Evolutionary conservation across 2,888 invertebrate genomes (phyloP).

Genomic region (Exephanes ischioxanthus): DNA sequence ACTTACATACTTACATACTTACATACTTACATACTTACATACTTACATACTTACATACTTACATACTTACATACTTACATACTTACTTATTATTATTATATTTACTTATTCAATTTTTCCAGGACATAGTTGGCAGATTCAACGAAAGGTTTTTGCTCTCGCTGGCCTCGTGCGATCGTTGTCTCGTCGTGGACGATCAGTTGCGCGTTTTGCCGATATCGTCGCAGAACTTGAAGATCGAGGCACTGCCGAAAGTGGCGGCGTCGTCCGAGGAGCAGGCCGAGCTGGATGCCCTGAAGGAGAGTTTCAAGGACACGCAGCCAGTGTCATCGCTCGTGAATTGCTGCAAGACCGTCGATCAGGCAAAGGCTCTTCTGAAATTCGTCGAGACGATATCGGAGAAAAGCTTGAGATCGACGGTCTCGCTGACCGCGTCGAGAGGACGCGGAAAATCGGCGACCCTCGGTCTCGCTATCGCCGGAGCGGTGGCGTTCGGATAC

Average conservation of each 20-base stretch:
- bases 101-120: constrained; percentile 26
- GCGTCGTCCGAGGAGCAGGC: constrained; percentile 86
- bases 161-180: constrained; percentile 93
- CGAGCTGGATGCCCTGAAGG: constrained; percentile 91
- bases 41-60: too few relatives aligned
- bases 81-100: too few relatives aligned
- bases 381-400: constrained; percentile 98
- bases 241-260: constrained; percentile 88
- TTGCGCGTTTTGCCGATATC: constrained; percentile 96
- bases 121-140: constrained; percentile 95
- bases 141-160: constrained; percentile 98
- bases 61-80: too few relatives aligned
- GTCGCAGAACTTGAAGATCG: constrained; percentile 93
- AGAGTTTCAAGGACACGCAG: constrained; percentile 94
- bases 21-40: too few relatives aligned
- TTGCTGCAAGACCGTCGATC: constrained; percentile 96
- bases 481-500: constrained; percentile 93
- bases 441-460: constrained; percentile 99
- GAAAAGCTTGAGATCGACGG: constrained; percentile 94
- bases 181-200: constrained; percentile 97
- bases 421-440: constrained; percentile 97
- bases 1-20: too few relatives aligned
- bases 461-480: constrained; percentile 96
- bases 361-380: constrained; percentile 95
- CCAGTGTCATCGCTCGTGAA: constrained; percentile 96